Base-by-base conservation (phyloP, 2,797 vertebrate genomes). In the Bradypus variegatus region DNA sequence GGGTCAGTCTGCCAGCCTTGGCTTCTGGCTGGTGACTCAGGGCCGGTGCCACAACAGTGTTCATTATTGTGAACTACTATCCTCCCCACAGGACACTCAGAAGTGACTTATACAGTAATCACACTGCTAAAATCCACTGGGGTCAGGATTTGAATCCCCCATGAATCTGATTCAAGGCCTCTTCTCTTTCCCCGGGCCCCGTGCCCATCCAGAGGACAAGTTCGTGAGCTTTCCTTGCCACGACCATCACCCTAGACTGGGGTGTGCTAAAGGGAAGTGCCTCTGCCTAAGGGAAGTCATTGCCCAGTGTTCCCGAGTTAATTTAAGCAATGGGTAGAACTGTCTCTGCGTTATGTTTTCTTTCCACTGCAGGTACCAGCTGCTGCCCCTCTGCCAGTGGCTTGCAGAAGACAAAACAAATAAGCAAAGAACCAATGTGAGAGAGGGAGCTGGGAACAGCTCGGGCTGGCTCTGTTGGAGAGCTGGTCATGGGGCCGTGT, bases 371-470 rank as follows among this genome's bases (percentile, higher is more conserved):
- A 1, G 0, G 36, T 16, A 7, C 12, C 23, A 12, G 62, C 33
- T 2, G 14, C 53, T 8, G 25, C 16, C 6, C 5, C 58, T 62
- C 25, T 4, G 80, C 50, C 29, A 9, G 12, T n/a, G 25, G 48
- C 81, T 15, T 2, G 16, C 45, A 3, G 45, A 60, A 50, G 60
- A 70, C 19, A 14, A 23, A 76, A 18, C 50, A 36, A 38, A 29
- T 3, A 10, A n/a, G 62, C 23, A 4, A 6, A n/a, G 11, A 8
- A 13, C 36, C 31, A 25, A 81, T 0, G 1, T 2, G 21, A 8
- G 12, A 18, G 14, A 41, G 41, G 16, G 11, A 0, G 3, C 25
- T 4, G 31, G n/a, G 8, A 8, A 8, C 1, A 1, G 41, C 41
- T 15, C 2, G 2, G 41, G 29, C 38, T 2, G 29, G 58, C 36